Base-by-base conservation (phyloP, 2,797 vertebrate genomes). In the Sebastes jordani region DNA sequence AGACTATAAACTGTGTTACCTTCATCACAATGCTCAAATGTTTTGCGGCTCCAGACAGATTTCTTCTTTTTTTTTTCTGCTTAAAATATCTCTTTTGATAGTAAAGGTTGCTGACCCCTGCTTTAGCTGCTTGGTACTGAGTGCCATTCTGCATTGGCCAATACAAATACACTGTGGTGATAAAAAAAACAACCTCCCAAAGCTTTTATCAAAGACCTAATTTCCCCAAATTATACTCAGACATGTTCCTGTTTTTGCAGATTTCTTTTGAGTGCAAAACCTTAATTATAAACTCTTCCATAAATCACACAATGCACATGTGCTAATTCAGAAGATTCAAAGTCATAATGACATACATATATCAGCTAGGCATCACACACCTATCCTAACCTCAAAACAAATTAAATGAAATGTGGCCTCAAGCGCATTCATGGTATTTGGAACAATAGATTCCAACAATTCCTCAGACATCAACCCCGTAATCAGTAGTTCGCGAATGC, bases 1-100 rank as follows among this genome's bases (percentile, higher is more conserved):
- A 6, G 5, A 42, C 13, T 42, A 42, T 42, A 42, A 42, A 42
- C 13, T 14, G 36, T 38, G 36, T 38, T 38, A 38, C 36, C 36
- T 38, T 14, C 38, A 42, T 42, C 38, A 42, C 38, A 42, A 42
- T 42, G 38, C 13, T 38, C 38, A 42, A 42, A 42, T 42, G 38
- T 42, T 42, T 42, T 42, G 38, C 5, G 5, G 13, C 38, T 14
- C 38, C 38, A 42, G 38, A 42, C 38, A 42, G 38, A 42, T 42
- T 42, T 14, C 1, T 3, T 42, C 14, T 14, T 14, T 14, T 38
- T 42, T 42, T 42, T 42, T 42, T 42, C 38, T 42, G 38, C 38
- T 0, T 42, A 0, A 42, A 42, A 42, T 42, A 0, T 42, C 38
- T 14, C 38, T 42, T 42, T 14, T 42, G 13, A 14, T 42, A 42